Conservation (phyloP, 2,888 invertebrate species). For the Tetropium fuscum region DNA sequence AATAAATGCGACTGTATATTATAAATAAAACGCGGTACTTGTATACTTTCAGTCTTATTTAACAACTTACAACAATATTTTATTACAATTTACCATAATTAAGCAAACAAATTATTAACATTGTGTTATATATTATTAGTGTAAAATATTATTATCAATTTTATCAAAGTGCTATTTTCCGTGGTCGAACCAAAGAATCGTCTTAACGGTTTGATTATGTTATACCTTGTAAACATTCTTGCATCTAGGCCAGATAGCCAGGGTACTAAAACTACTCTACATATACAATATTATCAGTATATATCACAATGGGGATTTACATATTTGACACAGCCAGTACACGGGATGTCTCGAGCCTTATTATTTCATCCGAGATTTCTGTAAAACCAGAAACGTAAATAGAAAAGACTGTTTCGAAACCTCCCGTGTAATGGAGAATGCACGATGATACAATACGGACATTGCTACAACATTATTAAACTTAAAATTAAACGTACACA, state of each 20-base stretch:
- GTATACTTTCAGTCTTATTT: slow-evolving; percentile 57
- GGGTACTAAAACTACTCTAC: slow-evolving; percentile 42
- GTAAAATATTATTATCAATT: slow-evolving; percentile 49
- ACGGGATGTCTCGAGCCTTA: slow-evolving; percentile 25
- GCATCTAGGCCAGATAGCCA: slow-evolving; percentile 37
- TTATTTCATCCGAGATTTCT: slow-evolving; percentile 33
- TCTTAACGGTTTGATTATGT: slow-evolving; percentile 54
- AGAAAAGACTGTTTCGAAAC: slow-evolving; percentile 9
- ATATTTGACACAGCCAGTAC: slow-evolving; percentile 38
- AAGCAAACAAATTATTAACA: slow-evolving; percentile 47
- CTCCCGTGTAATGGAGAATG: slow-evolving; percentile 31
- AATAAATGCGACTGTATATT: slow-evolving; percentile 3
- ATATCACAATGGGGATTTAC: slow-evolving; percentile 61
- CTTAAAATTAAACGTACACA: slow-evolving; percentile 12
- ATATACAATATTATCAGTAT: slow-evolving; percentile 60
- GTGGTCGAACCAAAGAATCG: slow-evolving; percentile 45
- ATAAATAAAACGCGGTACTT: slow-evolving; percentile 24
- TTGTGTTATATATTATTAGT: slow-evolving; percentile 47
- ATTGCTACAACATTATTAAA: slow-evolving; percentile 21
- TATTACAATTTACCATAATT: slow-evolving; percentile 51
- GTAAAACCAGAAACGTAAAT: slow-evolving; percentile 43
- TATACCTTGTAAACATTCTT: slow-evolving; percentile 48
- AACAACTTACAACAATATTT: slow-evolving; percentile 58
- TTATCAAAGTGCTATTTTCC: slow-evolving; percentile 49
- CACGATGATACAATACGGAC: slow-evolving; percentile 29